A percentile compares a stretch with the other conserved stretches of the same genome.
Conservation (phyloP, 2,888 invertebrate genomes). For the Corbicula japonica region DNA sequence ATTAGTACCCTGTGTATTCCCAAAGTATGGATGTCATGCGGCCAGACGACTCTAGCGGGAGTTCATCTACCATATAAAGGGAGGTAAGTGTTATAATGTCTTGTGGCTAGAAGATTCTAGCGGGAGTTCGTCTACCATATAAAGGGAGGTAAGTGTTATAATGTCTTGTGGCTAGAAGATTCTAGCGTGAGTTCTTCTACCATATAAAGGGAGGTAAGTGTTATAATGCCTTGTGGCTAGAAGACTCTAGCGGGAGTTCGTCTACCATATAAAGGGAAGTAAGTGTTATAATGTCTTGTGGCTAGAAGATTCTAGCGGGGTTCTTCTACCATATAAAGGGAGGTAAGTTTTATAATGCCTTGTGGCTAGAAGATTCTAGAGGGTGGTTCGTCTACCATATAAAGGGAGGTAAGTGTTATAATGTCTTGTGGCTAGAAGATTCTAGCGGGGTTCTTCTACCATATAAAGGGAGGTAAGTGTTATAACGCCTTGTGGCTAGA, state of each 20-base stretch:
- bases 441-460: slow-evolving; percentile 73
- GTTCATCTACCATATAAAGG: slow-evolving; percentile 59
- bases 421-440: slow-evolving; percentile 70
- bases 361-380: no score
- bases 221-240: not conserved
- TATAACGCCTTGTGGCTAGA: slow-evolving; percentile 71
- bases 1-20: slow-evolving; percentile 64
- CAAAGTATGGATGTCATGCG: slow-evolving; percentile 74
- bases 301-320: not conserved
- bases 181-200: no score
- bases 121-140: not conserved
- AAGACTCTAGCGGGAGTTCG: not conserved
- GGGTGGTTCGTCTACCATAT: no score
- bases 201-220: slow-evolving; percentile 34
- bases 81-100: slow-evolving; percentile 29
- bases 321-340: not conserved
- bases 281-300: not conserved
- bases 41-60: slow-evolving; percentile 71
- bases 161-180: not conserved
- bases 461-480: no score
- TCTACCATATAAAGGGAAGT: not conserved
- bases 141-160: not conserved
- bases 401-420: no score
- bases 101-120: not conserved
- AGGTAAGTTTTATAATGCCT: not conserved